A percentile compares a stretch with the other conserved stretches of the same genome.
Evolutionary conservation across 2,113 vertebrate species (phyloP).

Genomic region (Hassar affinis): DNA sequence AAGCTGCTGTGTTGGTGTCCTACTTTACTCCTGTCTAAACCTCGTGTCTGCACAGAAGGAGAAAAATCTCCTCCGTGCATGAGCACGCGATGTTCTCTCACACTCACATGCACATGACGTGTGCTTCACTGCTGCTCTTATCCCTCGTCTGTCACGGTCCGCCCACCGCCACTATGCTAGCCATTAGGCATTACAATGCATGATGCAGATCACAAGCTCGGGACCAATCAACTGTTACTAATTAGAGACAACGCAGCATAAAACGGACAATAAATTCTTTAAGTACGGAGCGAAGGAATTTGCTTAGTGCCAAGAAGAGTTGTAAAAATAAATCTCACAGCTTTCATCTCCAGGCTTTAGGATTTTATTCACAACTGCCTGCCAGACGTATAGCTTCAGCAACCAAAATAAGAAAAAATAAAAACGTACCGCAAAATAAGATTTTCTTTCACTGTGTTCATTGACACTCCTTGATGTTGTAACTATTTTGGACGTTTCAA

Average conservation of each 20-base stretch:
- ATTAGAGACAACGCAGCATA: background rate
- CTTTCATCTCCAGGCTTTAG: background rate
- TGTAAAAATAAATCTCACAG: background rate
- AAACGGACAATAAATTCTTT: background rate
- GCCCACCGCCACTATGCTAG: slow-evolving; percentile 3
- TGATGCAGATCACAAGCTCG: slow-evolving; percentile 24
- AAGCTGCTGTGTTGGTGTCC: background rate
- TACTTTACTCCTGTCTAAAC: slow-evolving; percentile 9
- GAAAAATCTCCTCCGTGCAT: slow-evolving; percentile 41
- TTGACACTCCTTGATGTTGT: background rate
- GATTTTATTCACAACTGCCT: background rate
- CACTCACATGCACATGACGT: slow-evolving; percentile 66
- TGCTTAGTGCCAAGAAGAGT: background rate
- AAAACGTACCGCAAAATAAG: background rate
- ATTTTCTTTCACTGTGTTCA: no score
- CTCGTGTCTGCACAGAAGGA: slow-evolving; percentile 17
- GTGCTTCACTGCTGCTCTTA: slow-evolving; percentile 50
- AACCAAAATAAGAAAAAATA: background rate
- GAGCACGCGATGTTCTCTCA: slow-evolving; percentile 57
- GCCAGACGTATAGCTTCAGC: background rate
- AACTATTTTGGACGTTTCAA: background rate
- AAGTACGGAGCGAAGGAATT: background rate
- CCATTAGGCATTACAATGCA: slow-evolving; percentile 33
- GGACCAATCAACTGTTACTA: background rate
- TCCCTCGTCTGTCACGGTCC: slow-evolving; percentile 39